Base-by-base conservation (phyloP, 2,797 vertebrate species). In the Rhinophrynus dorsalis region DNA sequence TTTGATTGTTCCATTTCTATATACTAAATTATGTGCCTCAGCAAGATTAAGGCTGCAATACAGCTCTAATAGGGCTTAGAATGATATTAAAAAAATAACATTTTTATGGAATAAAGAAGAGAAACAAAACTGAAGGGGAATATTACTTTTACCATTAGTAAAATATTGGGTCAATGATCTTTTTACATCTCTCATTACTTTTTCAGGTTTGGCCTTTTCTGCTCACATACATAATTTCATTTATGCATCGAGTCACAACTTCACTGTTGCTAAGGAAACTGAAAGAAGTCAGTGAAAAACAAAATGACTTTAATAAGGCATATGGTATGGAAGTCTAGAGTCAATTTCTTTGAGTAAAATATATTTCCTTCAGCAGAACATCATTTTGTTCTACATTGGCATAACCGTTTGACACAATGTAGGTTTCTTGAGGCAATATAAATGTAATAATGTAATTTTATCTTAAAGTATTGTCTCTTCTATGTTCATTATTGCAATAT, bases 241-340 rank as follows among this genome's bases (percentile, higher is more conserved):
- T 73, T 73, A 73, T 66, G 54, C 54, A 44, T 57, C 38, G 33
- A 60, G 69, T 55, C 52, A 66, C 61, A 57, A 66, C 69, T 59
- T 65, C 27, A 13, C 62, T 52, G 69, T 73, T 73, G 61, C 69
- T 52, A 73, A 44, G 62, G 62, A 44, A 66, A 73, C 69, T 12
- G 23, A 66, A 56, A 73, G 61, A 52, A 51, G 69, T 66, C 69
- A 59, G 61, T 60, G 54, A 64, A 73, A 59, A 73, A 73, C 69
- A 73, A 73, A 73, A 66, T 59, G 62, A 73, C 62, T 73, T 57
- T 73, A 73, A 73, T 73, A 73, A 65, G 69, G 42, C 69, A 73
- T 60, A 66, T 58, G 69, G 69, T 72, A 72, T 73, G 69, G 55
- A 73, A 65, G 61, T 59, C 54, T 66, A 59, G 69, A 73, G 63